phyloP scores from a whole-genome alignment of 2,113 vertebrate species.

The Theristicus caerulescens region DNA sequence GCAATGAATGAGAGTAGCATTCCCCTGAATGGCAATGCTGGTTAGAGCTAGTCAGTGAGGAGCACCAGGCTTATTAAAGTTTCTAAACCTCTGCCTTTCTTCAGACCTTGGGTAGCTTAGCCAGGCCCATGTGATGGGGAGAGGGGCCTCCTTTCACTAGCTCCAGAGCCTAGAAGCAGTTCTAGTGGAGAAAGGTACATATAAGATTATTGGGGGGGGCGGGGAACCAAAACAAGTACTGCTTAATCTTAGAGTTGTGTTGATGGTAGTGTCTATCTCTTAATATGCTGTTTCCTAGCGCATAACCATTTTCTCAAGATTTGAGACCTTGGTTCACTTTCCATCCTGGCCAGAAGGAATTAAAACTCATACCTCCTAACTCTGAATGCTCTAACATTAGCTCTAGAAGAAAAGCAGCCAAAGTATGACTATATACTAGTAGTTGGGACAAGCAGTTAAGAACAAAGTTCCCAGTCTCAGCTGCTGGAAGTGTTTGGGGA shows the following conservation, averaged over 20 bases:
- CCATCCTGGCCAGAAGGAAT: neutral
- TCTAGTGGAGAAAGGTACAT: neutral
- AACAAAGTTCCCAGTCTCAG: neutral
- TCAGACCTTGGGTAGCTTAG: neutral
- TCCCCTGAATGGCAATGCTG: neutral
- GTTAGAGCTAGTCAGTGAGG: neutral
- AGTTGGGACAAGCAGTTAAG: neutral
- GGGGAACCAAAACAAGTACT: neutral
- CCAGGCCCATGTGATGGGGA: neutral
- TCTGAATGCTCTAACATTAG: neutral
- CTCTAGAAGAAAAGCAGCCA: neutral
- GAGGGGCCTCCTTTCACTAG: neutral
- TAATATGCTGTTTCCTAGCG: neutral
- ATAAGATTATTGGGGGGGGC: neutral
- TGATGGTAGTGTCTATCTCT: neutral
- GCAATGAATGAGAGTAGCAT: neutral
- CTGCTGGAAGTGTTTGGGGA: neutral
- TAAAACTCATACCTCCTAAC: neutral
- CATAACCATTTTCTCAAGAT: neutral
- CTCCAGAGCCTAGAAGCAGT: neutral
- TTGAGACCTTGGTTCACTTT: neutral
- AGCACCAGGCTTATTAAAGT: neutral
- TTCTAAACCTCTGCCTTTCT: neutral
- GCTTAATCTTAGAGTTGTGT: neutral
- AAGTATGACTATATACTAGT: neutral